A percentile compares a stretch with the other conserved stretches of the same genome.
These are phyloP conservation scores for Saccostrea cuccullata DNA, from an alignment of 1,140 invertebrate genomes.

Conservation along the genomic window DNA sequence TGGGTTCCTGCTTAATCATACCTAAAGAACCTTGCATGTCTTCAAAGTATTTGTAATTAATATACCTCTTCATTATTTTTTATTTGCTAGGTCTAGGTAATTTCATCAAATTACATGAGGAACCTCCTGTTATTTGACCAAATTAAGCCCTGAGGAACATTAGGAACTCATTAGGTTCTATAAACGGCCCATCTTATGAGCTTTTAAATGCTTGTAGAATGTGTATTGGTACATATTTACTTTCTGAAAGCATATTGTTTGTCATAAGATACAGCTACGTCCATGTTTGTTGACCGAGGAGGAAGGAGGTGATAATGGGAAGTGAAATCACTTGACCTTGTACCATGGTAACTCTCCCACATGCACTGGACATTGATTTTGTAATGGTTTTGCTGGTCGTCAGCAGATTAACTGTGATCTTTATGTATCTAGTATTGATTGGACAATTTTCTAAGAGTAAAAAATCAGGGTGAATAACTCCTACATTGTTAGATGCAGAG, in stretches of 20 bases:
- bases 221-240: neutral
- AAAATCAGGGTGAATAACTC: conserved; percentile 16
- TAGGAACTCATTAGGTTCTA: neutral
- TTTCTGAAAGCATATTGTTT: neutral
- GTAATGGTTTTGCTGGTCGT: neutral
- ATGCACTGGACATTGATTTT: neutral
- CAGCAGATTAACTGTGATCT: conserved; percentile 24
- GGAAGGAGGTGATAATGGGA: neutral
- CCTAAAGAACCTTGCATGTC: neutral
- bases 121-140: neutral
- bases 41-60: neutral
- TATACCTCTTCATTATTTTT: neutral
- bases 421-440: conserved; percentile 25
- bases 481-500: neutral
- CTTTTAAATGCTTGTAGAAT: neutral
- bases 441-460: neutral
- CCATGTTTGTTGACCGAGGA: neutral
- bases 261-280: neutral
- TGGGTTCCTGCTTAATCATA: neutral
- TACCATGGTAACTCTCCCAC: neutral
- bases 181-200: neutral
- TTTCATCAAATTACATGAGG: neutral
- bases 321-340: neutral
- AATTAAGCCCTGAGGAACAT: neutral
- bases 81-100: neutral